Conservation (phyloP, 2,113 vertebrate genomes). For the Camelus dromedarius region DNA sequence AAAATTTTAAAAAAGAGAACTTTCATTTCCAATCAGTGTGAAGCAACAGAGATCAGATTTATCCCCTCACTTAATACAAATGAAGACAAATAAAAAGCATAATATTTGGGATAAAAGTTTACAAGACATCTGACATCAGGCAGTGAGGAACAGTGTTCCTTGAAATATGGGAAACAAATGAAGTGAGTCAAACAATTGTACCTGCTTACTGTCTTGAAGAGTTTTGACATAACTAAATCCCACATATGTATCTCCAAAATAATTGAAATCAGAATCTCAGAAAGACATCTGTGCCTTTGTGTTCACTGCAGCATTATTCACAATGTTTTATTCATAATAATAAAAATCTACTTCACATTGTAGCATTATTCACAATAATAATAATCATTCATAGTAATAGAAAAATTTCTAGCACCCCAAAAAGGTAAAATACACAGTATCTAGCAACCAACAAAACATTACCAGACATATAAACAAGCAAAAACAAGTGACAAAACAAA, state of each 20-base stretch:
- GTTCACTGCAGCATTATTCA: neutral
- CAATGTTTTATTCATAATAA: neutral
- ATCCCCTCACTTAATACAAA: neutral
- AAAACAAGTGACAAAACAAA: neutral
- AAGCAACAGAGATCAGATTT: neutral
- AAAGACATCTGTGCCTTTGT: neutral
- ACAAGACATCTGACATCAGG: neutral
- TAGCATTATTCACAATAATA: neutral
- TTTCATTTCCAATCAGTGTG: neutral
- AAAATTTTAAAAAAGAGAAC: neutral
- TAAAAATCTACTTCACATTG: neutral
- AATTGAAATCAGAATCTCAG: neutral
- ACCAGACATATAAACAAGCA: neutral
- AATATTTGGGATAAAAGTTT: neutral
- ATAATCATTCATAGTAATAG: neutral
- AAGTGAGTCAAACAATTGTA: neutral
- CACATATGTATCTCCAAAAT: neutral
- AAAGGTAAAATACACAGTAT: neutral
- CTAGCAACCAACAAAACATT: neutral
- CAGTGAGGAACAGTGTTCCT: neutral
- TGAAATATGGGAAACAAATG: neutral
- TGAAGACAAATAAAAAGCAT: neutral
- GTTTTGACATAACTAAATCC: neutral
- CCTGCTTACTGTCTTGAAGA: neutral
- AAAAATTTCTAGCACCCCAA: neutral